Conservation (phyloP, 2,797 vertebrate species). For the Taenioides sp. region DNA sequence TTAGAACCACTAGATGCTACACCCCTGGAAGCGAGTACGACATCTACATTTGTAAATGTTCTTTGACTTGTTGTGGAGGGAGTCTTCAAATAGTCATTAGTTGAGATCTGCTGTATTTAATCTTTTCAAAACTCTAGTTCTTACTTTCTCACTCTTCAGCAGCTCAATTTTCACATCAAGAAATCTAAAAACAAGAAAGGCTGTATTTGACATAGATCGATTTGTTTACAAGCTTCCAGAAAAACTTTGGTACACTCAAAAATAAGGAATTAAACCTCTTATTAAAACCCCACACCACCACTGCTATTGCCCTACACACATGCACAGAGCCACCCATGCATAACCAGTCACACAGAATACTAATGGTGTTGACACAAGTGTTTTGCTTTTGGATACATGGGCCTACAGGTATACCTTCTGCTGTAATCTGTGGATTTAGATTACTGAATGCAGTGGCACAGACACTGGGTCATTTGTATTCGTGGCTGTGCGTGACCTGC, state of each 20-base stretch:
- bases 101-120: not conserved
- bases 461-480: constrained; percentile 64
- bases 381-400: constrained; percentile 1
- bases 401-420: constrained; percentile 17
- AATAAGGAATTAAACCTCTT: constrained; percentile 21
- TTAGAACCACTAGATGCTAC: too few species aligned
- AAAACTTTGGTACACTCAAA: constrained; percentile 8
- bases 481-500: constrained; percentile 69
- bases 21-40: too few species aligned
- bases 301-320: constrained; percentile 34
- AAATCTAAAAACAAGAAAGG: not conserved
- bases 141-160: not conserved
- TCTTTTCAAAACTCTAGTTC: not conserved
- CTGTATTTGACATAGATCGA: not conserved
- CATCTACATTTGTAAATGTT: not conserved
- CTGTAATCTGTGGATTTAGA: constrained; percentile 59
- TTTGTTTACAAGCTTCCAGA: constrained; percentile 35
- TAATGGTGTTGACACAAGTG: constrained; percentile 4
- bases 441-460: constrained; percentile 57
- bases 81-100: not conserved
- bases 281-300: constrained; percentile 35
- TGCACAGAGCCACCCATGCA: constrained; percentile 11
- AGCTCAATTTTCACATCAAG: not conserved
- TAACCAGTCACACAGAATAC: constrained; percentile 16
- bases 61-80: not conserved